Evolutionary conservation across 2,113 vertebrate species (phyloP).

Genomic region (Dromas ardeola): DNA sequence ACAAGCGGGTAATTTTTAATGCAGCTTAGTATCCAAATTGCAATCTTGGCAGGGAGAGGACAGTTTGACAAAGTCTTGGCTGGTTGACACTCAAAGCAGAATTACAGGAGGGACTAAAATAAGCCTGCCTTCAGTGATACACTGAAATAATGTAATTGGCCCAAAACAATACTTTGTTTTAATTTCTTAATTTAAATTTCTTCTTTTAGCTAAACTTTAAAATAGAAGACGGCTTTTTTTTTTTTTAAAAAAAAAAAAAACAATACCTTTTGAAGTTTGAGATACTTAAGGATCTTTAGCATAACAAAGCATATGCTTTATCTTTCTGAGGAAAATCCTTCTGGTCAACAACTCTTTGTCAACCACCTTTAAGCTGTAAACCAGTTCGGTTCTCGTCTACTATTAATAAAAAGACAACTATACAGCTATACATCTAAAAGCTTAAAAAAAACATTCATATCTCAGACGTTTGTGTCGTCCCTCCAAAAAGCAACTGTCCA

Average conservation of each 20-base stretch:
- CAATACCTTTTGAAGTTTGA: neutral
- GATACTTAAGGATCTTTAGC: neutral
- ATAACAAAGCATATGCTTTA: neutral
- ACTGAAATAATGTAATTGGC: neutral
- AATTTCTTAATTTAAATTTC: neutral
- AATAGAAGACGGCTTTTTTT: neutral
- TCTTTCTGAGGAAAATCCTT: neutral
- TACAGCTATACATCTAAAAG: neutral
- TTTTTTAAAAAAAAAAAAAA: neutral
- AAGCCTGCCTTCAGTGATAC: neutral
- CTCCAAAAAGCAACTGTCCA: neutral
- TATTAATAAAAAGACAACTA: neutral
- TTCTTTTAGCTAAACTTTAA: neutral
- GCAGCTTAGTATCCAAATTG: neutral
- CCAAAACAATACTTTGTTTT: neutral
- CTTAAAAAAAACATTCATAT: neutral
- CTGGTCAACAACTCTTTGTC: neutral
- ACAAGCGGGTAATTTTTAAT: neutral
- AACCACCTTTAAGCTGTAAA: neutral
- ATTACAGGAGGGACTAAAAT: neutral
- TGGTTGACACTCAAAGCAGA: neutral
- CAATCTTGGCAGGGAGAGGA: neutral
- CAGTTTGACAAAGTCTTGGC: neutral
- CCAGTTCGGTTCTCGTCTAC: neutral
- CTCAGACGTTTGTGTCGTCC: neutral